Conservation (phyloP, 2,113 vertebrate genomes). For the Phalacrocorax carbo region DNA sequence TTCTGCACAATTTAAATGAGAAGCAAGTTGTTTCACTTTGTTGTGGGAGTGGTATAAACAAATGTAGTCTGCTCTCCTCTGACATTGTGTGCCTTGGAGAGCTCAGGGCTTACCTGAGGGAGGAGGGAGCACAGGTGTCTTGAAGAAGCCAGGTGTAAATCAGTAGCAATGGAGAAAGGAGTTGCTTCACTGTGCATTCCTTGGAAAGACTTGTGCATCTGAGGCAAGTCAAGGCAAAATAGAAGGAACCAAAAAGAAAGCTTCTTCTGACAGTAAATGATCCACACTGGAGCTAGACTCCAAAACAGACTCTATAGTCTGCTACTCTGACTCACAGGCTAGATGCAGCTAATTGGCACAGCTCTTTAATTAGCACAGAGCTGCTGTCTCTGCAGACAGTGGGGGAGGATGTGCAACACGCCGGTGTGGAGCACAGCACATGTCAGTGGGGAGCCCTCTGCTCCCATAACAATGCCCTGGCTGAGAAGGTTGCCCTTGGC, state of each 20-base stretch:
- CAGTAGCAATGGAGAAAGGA: neutral
- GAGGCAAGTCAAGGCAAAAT: neutral
- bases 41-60: slow-evolving; percentile 32
- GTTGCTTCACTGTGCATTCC: neutral
- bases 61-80: slow-evolving; percentile 18
- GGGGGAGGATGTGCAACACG: fast-evolving
- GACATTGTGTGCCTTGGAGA: neutral
- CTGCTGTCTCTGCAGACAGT: neutral
- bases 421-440: fast-evolving
- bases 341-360: neutral
- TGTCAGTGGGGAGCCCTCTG: neutral
- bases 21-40: slow-evolving; percentile 48
- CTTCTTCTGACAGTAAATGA: neutral
- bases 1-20: slow-evolving; percentile 56
- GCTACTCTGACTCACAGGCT: neutral
- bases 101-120: neutral
- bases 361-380: neutral
- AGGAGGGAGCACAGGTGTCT: neutral
- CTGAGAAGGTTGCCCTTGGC: neutral
- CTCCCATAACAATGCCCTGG: neutral
- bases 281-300: neutral
- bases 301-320: neutral
- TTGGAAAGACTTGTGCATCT: neutral
- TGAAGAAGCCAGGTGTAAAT: neutral
- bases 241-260: neutral